phyloP scores from a whole-genome alignment of 2,888 invertebrate genomes.

The Opisthograptis luteolata region DNA sequence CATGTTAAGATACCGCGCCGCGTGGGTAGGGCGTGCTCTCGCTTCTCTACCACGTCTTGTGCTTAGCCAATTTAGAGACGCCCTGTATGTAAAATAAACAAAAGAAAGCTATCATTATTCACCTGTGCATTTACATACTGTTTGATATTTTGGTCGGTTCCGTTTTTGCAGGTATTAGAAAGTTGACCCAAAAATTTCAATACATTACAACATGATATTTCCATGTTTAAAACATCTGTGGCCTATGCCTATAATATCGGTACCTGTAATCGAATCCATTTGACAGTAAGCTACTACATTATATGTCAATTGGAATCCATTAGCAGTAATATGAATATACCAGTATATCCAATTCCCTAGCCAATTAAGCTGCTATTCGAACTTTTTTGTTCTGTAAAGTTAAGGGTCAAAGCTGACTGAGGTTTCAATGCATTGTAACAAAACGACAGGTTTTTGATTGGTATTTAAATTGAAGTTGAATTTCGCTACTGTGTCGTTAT shows the following conservation, averaged over 20 bases:
- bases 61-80: conserved; percentile 59
- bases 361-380: conserved; percentile 17
- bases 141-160: conserved; percentile 18
- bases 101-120: conserved; percentile 43
- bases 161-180: conserved; percentile 10
- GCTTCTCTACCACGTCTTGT: conserved; percentile 56
- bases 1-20: conserved; percentile 74
- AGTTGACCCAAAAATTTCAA: conserved; percentile 9
- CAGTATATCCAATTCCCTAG: conserved; percentile 8
- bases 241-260: no score
- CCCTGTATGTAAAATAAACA: conserved; percentile 51
- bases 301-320: conserved; percentile 10
- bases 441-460: no score
- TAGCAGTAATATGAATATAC: background rate
- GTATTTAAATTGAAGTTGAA: no score
- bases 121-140: conserved; percentile 24
- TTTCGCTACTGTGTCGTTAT: no score
- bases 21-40: conserved; percentile 60
- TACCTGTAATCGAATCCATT: conserved; percentile 11
- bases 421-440: background rate
- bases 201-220: conserved; percentile 8
- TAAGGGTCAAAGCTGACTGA: conserved; percentile 13
- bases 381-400: conserved; percentile 21
- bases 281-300: conserved; percentile 2
- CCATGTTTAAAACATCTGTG: conserved; percentile 13